phyloP scores from a whole-genome alignment of 1,140 invertebrate genomes.

The Nomia melanderi region DNA sequence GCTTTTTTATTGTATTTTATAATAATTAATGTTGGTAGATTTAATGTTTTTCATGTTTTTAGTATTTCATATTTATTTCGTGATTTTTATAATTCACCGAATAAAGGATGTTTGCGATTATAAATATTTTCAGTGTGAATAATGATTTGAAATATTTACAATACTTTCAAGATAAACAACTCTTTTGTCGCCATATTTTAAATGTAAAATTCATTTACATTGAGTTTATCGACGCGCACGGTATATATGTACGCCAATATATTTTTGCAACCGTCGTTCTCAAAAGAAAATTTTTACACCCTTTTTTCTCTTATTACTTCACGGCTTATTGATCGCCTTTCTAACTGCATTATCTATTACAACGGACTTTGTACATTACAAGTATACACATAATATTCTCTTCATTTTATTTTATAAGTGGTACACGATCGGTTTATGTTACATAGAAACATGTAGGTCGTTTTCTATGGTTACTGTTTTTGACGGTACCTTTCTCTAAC shows the following conservation, averaged over 20 bases:
- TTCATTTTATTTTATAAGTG: constrained; percentile 2
- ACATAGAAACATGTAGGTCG: not conserved
- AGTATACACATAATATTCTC: not conserved
- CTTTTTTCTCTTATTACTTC: not conserved
- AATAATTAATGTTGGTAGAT: too few species aligned
- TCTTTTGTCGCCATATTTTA: too few species aligned
- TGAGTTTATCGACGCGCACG: not conserved
- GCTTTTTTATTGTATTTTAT: too few species aligned
- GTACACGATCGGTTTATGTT: not conserved
- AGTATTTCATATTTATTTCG: too few species aligned
- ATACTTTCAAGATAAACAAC: too few species aligned
- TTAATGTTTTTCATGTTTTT: too few species aligned
- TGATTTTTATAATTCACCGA: too few species aligned
- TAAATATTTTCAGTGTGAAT: too few species aligned
- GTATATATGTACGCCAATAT: not conserved
- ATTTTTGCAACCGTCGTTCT: not conserved
- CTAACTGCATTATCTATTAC: constrained; percentile 1
- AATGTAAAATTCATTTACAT: not conserved
- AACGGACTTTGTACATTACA: not conserved
- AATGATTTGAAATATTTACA: too few species aligned
- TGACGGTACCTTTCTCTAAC: too few species aligned
- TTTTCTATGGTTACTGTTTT: too few species aligned
- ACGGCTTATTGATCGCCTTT: constrained; percentile 1
- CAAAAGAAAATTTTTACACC: constrained; percentile 1
- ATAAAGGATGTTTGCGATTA: too few species aligned